A percentile compares a stretch with the other conserved stretches of the same genome.
Conservation (phyloP, 2,797 vertebrate genomes). For the Chloroceryle inda region DNA sequence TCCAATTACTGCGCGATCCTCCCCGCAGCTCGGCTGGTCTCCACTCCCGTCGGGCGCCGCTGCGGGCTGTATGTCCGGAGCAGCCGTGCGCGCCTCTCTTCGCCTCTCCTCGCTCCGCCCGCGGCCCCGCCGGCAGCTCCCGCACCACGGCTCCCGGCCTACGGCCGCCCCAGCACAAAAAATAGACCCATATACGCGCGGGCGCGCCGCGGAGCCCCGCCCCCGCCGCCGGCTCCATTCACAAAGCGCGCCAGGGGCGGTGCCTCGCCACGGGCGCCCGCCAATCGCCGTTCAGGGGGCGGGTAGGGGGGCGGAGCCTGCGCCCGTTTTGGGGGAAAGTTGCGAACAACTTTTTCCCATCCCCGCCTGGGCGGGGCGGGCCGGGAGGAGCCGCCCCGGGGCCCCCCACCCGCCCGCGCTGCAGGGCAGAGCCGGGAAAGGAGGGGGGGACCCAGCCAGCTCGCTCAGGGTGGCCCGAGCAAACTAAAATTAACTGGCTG, state of each 20-base stretch:
- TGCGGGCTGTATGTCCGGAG: not conserved
- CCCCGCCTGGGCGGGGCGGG: not conserved
- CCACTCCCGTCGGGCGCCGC: not conserved
- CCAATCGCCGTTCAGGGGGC: constrained; percentile 85
- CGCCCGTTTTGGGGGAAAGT: not conserved
- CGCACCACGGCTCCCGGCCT: not conserved
- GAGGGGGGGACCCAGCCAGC: not conserved
- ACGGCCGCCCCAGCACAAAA: constrained; percentile 31
- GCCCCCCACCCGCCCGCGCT: not conserved
- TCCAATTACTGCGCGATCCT: constrained; percentile 55
- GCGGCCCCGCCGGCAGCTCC: not conserved
- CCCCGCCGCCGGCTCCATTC: constrained; percentile 85
- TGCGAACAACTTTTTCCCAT: constrained; percentile 24
- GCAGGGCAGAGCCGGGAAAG: not conserved
- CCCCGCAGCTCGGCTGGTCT: not conserved
- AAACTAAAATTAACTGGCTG: constrained; percentile 37
- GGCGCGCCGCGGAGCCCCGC: constrained; percentile 29
- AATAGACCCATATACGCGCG: constrained; percentile 35
- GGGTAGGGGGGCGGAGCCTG: not conserved
- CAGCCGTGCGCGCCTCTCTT: not conserved
- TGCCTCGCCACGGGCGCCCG: constrained; percentile 46
- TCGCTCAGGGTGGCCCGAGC: constrained; percentile 48
- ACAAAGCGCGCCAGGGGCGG: constrained; percentile 81
- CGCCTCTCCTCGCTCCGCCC: not conserved
- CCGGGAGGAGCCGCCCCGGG: not conserved